phyloP scores from a whole-genome alignment of 2,797 vertebrate species.

The Myotis planiceps region DNA sequence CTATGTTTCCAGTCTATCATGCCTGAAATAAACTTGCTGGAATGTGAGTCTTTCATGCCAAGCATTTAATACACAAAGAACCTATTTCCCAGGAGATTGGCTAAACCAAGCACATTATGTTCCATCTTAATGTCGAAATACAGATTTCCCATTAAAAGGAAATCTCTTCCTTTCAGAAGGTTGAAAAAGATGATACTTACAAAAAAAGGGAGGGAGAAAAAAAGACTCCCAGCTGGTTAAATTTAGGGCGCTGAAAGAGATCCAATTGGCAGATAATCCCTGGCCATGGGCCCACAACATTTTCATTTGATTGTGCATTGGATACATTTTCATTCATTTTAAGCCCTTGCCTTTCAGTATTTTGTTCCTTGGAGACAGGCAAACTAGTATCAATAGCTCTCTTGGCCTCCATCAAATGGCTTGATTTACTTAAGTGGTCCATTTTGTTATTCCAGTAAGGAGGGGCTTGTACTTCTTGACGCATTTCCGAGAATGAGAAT shows the following conservation, averaged over 20 bases:
- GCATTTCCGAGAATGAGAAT: constrained; percentile 70
- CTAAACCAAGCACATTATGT: constrained; percentile 51
- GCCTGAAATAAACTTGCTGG: constrained; percentile 59
- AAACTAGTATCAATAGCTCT: constrained; percentile 72
- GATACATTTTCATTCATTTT: constrained; percentile 83
- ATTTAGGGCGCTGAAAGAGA: constrained; percentile 79
- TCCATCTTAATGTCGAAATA: constrained; percentile 77
- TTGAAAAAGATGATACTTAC: constrained; percentile 78
- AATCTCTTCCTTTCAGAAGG: constrained; percentile 79
- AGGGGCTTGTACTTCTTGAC: constrained; percentile 50
- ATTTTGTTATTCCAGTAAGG: constrained; percentile 65
- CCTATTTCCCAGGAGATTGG: constrained; percentile 59
- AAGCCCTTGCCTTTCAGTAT: constrained; percentile 76
- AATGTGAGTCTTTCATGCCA: constrained; percentile 49
- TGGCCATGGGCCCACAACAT: constrained; percentile 69
- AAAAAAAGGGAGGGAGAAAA: background rate
- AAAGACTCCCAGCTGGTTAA: constrained; percentile 80
- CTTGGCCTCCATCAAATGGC: constrained; percentile 69
- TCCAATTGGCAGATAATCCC: constrained; percentile 77
- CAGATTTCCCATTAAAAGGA: constrained; percentile 80
- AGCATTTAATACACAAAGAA: constrained; percentile 43
- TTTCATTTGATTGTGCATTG: constrained; percentile 80
- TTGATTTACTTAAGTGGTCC: constrained; percentile 77
- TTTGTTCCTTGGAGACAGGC: constrained; percentile 76
- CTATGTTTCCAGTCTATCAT: background rate